phyloP scores from a whole-genome alignment of 2,113 vertebrate species.

The Ctenodactylus gundi region DNA sequence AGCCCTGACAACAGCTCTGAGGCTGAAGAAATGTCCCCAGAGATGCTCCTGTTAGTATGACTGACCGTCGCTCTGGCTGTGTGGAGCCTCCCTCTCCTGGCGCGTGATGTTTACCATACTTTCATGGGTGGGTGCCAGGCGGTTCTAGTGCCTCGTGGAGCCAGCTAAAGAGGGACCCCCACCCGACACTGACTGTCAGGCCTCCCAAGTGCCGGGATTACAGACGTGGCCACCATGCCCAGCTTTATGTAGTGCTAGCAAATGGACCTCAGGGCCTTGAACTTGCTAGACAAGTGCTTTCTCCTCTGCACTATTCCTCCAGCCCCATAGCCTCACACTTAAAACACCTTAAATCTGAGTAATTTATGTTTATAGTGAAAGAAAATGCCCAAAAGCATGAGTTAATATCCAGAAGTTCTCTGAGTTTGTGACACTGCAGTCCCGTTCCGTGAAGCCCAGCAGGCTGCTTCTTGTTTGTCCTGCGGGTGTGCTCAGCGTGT shows the following conservation, averaged over 20 bases:
- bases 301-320: too few species aligned
- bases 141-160: background rate
- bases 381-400: background rate
- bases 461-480: background rate
- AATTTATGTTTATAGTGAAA: background rate
- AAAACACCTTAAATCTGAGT: background rate
- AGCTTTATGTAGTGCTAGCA: too few species aligned
- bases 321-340: background rate
- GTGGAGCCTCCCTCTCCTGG: background rate
- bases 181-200: background rate
- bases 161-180: conserved; percentile 10
- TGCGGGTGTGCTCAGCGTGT: background rate
- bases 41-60: background rate
- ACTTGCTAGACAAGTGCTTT: too few species aligned
- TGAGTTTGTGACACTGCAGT: background rate
- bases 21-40: background rate
- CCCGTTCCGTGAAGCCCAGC: background rate
- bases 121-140: conserved; percentile 5
- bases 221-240: too few species aligned
- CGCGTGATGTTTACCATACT: background rate
- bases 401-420: background rate
- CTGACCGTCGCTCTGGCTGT: background rate
- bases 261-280: too few species aligned
- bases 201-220: too few species aligned
- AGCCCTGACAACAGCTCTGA: background rate